Conservation (phyloP, 2,797 vertebrate genomes). For the Pristis pectinata region DNA sequence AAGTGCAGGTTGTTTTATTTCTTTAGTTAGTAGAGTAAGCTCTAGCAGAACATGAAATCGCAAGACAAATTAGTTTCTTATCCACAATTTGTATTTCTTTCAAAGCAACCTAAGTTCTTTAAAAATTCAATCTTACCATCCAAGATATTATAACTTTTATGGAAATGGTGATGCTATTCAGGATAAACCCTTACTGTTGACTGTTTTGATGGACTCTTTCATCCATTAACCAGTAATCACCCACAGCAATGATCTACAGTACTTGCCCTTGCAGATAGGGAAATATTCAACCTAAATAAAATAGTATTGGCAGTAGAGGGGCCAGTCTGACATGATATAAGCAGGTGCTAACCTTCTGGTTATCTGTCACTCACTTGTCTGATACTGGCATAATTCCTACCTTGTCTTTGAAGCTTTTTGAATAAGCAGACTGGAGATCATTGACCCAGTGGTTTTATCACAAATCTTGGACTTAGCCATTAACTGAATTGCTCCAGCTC, state of each 20-base stretch:
- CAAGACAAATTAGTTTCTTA: not conserved
- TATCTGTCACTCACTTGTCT: slow-evolving; percentile 8
- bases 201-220: not conserved
- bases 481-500: not conserved
- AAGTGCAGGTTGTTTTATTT: not conserved
- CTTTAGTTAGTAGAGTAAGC: not conserved
- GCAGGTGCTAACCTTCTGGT: not conserved
- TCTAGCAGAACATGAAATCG: not conserved
- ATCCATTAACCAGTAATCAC: not conserved
- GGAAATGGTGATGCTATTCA: not conserved
- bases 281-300: not conserved
- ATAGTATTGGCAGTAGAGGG: not conserved
- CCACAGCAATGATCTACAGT: not conserved
- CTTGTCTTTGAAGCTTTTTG: not conserved
- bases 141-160: not conserved
- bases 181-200: not conserved
- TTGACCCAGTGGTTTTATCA: not conserved
- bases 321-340: not conserved
- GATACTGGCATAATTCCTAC: not conserved
- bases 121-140: not conserved
- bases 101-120: not conserved
- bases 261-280: not conserved
- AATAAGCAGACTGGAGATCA: not conserved
- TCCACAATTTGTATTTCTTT: not conserved
- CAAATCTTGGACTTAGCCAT: not conserved